These are phyloP conservation scores for Lepidochrysops patricia DNA, from an alignment of 2,888 invertebrate species.

Conservation along the genomic window DNA sequence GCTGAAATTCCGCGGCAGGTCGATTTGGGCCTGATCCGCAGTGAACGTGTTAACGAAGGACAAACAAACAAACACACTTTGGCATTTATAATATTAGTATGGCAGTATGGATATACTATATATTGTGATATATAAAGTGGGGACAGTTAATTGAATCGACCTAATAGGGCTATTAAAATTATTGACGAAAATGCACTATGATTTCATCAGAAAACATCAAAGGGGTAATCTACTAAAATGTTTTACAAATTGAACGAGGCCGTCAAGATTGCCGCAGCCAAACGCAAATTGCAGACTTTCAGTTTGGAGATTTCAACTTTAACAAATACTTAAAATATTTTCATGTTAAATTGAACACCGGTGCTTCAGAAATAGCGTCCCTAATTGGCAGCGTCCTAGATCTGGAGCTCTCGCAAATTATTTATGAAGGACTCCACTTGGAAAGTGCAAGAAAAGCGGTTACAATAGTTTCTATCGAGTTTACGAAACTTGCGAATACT, in stretches of 20 bases:
- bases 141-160: no score
- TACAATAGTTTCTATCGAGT: slow-evolving; percentile 1
- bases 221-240: not conserved
- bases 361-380: slow-evolving; percentile 1
- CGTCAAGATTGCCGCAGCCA: not conserved
- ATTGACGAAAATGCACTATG: not conserved
- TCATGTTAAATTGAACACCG: slow-evolving; percentile 14
- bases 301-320: slow-evolving; percentile 6
- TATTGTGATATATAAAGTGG: no score
- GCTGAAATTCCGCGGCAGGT: no score
- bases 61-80: no score
- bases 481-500: not conserved
- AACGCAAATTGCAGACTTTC: not conserved
- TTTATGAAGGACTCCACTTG: slow-evolving; percentile 13
- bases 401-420: slow-evolving; percentile 13
- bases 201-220: not conserved
- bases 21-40: no score
- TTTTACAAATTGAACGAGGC: not conserved
- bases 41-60: no score
- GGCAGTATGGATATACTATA: no score
- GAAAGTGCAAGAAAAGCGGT: slow-evolving; percentile 6
- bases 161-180: no score
- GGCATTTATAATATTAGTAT: no score
- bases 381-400: slow-evolving; percentile 18
- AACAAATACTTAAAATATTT: slow-evolving; percentile 12